A percentile compares a stretch with the other conserved stretches of the same genome.
phyloP scores from a whole-genome alignment of 2,113 vertebrate genomes.

The Spheniscus mendiculus region DNA sequence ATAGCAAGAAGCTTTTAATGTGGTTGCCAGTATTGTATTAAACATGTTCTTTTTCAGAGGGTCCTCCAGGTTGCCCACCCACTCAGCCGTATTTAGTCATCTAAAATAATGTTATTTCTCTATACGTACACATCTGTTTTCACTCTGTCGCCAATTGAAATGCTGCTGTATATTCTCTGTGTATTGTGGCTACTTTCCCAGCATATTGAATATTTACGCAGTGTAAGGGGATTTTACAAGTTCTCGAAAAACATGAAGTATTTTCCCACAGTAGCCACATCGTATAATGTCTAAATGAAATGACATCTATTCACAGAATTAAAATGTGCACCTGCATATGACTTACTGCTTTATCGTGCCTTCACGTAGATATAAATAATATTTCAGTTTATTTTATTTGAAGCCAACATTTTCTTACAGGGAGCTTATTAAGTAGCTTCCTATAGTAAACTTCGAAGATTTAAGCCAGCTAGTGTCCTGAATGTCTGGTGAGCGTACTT shows the following conservation, averaged over 20 bases:
- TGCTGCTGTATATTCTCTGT: conserved; percentile 75
- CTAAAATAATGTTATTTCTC: conserved; percentile 76
- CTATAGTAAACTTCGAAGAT: background rate
- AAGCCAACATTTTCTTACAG: background rate
- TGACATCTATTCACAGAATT: conserved; percentile 22
- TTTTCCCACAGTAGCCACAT: conserved; percentile 71
- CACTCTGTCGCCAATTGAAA: conserved; percentile 75
- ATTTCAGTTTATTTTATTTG: background rate
- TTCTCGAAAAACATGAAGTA: conserved; percentile 61
- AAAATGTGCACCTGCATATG: conserved; percentile 47
- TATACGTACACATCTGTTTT: conserved; percentile 76
- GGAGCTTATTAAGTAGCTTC: background rate
- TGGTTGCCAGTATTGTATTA: conserved; percentile 62
- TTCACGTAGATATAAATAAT: background rate
- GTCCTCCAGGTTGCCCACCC: conserved; percentile 74
- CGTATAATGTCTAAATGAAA: background rate
- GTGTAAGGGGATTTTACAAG: conserved; percentile 77
- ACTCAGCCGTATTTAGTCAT: conserved; percentile 74
- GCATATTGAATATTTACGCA: conserved; percentile 70
- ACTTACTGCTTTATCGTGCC: background rate
- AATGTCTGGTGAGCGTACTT: background rate
- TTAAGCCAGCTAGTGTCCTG: background rate
- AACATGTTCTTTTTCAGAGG: conserved; percentile 56
- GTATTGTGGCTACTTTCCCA: conserved; percentile 80
- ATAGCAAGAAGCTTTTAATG: background rate